Evolutionary conservation across 2,888 invertebrate species (phyloP).

Genomic region (Lamellibrachia satsuma): DNA sequence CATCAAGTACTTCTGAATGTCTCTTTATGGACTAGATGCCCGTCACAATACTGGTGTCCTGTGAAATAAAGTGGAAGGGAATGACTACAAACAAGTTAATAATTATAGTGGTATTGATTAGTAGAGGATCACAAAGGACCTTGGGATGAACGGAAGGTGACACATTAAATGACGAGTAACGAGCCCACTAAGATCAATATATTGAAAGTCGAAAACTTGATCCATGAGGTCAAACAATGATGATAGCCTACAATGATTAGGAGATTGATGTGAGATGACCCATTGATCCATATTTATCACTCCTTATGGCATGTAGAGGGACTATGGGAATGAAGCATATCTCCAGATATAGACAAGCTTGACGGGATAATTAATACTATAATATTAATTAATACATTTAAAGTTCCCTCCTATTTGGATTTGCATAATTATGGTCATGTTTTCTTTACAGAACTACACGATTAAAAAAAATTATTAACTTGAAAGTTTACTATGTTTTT

Average conservation of each 20-base stretch:
- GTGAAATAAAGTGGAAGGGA: not conserved
- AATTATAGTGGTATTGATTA: not conserved
- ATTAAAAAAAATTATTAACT: not conserved
- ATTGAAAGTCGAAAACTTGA: not conserved
- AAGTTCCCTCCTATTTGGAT: not conserved
- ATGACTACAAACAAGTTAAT: not conserved
- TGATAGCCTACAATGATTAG: not conserved
- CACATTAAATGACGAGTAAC: not conserved
- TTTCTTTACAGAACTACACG: not conserved
- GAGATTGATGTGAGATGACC: not conserved
- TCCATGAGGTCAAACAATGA: not conserved
- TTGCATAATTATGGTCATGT: not conserved
- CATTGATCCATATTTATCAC: not conserved
- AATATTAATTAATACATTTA: not conserved
- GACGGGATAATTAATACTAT: not conserved
- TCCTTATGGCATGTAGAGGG: no score
- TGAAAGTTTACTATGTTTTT: not conserved
- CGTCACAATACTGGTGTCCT: no score
- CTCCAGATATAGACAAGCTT: not conserved
- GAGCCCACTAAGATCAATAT: not conserved
- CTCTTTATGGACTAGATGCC: no score
- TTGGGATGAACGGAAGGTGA: not conserved
- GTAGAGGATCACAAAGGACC: not conserved
- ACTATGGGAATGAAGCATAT: not conserved
- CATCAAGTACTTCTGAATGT: no score